These are phyloP conservation scores for Syngnathus floridae DNA, from an alignment of 2,113 vertebrate genomes.

Conservation along the genomic window DNA sequence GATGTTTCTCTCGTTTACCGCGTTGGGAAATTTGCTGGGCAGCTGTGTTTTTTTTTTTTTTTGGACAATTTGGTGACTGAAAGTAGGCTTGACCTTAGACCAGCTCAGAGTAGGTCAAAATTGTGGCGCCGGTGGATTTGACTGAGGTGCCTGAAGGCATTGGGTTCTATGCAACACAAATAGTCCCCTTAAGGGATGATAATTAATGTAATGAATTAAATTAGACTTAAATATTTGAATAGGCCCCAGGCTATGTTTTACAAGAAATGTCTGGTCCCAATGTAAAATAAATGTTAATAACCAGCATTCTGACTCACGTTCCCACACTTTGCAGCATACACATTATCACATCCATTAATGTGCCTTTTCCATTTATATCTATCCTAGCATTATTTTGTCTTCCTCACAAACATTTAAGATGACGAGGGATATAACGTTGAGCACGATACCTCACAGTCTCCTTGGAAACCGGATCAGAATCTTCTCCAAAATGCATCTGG, in stretches of 20 bases:
- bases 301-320: background rate
- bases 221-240: background rate
- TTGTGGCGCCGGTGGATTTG: too few relatives aligned
- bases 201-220: background rate
- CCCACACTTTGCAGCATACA: background rate
- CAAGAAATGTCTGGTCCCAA: background rate
- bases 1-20: too few relatives aligned
- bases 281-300: background rate
- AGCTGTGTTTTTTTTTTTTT: too few relatives aligned
- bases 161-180: background rate
- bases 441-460: constrained; percentile 33
- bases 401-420: constrained; percentile 29
- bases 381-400: background rate
- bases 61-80: too few relatives aligned
- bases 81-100: too few relatives aligned
- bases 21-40: too few relatives aligned
- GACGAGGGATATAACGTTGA: constrained; percentile 23
- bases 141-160: too few relatives aligned
- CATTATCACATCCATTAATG: background rate
- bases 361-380: background rate
- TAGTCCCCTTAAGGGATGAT: background rate
- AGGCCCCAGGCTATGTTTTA: background rate
- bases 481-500: constrained; percentile 31
- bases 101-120: too few relatives aligned
- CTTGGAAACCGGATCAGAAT: constrained; percentile 31